Percentiles rank a stretch among this genome's conserved stretches.
Conservation (phyloP, 1,140 invertebrate genomes). For the Triops cancriformis region DNA sequence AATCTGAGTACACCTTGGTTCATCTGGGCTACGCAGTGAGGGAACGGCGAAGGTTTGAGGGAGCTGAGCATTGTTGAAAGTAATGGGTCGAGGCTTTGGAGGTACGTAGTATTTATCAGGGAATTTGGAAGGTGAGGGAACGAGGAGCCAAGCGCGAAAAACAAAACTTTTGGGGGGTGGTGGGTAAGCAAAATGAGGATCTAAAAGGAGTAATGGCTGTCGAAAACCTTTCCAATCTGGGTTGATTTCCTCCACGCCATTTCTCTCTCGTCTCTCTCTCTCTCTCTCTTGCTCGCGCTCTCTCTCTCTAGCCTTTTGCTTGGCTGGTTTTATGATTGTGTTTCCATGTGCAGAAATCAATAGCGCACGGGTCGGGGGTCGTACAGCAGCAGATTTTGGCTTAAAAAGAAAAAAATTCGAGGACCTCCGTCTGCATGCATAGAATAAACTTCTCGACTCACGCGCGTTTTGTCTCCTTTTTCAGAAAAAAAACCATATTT, state of each 20-base stretch:
- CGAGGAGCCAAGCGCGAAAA: background rate
- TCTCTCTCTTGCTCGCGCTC: too few species aligned
- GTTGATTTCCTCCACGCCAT: background rate
- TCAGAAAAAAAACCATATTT: background rate
- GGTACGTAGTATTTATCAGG: too few species aligned
- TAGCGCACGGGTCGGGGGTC: constrained; percentile 1
- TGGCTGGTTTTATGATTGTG: constrained; percentile 10
- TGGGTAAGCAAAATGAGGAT: background rate
- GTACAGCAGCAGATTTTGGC: background rate
- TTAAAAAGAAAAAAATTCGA: background rate
- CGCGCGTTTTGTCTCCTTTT: background rate
- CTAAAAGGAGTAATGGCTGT: background rate
- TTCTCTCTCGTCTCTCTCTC: too few species aligned
- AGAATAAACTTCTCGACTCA: background rate
- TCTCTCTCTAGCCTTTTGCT: background rate
- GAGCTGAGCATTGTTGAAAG: too few species aligned
- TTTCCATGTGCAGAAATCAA: constrained; percentile 14
- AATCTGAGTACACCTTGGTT: too few species aligned
- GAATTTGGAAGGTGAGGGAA: background rate
- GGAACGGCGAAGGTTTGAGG: too few species aligned
- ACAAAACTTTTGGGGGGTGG: background rate
- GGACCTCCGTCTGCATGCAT: background rate
- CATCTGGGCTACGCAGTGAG: too few species aligned
- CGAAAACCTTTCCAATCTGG: constrained; percentile 13
- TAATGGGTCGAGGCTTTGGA: too few species aligned